Conservation (phyloP, 2,888 invertebrate species). For the Ophioninae sp. region DNA sequence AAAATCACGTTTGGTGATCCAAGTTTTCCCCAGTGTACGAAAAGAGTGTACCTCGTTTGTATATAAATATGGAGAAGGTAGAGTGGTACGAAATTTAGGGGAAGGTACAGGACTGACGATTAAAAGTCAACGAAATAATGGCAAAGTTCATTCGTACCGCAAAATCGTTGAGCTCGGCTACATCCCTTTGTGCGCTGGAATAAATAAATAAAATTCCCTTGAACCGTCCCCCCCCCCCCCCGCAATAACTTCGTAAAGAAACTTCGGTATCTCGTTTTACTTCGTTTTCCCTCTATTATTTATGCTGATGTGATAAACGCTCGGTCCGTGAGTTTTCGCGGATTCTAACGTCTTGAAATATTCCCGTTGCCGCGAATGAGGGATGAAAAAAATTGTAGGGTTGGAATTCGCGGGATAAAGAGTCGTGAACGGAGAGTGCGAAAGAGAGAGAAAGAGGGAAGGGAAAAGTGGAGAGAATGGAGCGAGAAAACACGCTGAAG, state of each 20-base stretch:
- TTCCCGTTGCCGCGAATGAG: slow-evolving; percentile 64
- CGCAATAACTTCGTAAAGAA: slow-evolving; percentile 61
- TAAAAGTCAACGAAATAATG: background rate
- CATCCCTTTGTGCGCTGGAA: background rate
- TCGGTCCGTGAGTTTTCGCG: slow-evolving; percentile 59
- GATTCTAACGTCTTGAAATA: slow-evolving; percentile 72
- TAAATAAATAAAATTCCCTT: slow-evolving; percentile 26
- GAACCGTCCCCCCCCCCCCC: slow-evolving; percentile 23
- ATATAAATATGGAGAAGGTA: background rate
- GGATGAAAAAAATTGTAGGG: slow-evolving; percentile 54
- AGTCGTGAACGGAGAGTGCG: slow-evolving; percentile 55
- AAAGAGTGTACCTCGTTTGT: background rate
- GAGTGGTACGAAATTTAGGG: background rate
- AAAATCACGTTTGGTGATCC: background rate
- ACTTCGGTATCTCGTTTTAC: slow-evolving; percentile 61
- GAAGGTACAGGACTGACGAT: background rate
- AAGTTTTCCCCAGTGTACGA: no score
- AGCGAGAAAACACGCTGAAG: slow-evolving; percentile 16
- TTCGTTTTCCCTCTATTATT: slow-evolving; percentile 65
- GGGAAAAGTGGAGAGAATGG: slow-evolving; percentile 32
- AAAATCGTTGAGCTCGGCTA: background rate
- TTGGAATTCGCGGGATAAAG: slow-evolving; percentile 62
- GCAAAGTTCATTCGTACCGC: background rate
- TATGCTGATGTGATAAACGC: slow-evolving; percentile 74
- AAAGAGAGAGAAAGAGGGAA: slow-evolving; percentile 57